Conservation (phyloP, 2,797 vertebrate species). For the Bovichtus variegatus region DNA sequence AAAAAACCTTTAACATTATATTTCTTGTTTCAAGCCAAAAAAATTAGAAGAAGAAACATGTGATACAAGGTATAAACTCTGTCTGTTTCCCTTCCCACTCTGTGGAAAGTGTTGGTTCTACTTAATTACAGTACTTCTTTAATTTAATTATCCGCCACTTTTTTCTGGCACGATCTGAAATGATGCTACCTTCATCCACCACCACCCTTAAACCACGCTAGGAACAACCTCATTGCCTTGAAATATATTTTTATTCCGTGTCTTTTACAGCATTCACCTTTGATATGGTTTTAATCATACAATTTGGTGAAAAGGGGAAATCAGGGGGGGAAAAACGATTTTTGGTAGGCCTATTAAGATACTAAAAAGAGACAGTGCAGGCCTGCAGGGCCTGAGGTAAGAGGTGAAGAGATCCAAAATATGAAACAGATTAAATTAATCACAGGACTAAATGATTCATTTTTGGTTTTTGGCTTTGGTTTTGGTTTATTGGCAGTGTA, state of each 20-base stretch:
- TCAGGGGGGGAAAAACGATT: constrained; percentile 25
- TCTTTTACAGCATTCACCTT: constrained; percentile 65
- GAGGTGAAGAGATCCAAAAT: constrained; percentile 64
- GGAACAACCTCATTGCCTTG: constrained; percentile 50
- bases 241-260: constrained; percentile 31
- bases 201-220: constrained; percentile 53
- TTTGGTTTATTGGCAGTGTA: constrained; percentile 48
- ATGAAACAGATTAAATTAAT: constrained; percentile 66
- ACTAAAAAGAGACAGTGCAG: constrained; percentile 62
- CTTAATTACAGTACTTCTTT: constrained; percentile 65
- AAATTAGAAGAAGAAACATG: constrained; percentile 32
- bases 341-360: constrained; percentile 69
- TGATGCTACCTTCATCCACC: constrained; percentile 34
- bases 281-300: constrained; percentile 64
- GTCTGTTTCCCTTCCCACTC: constrained; percentile 52
- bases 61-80: constrained; percentile 51
- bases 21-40: constrained; percentile 67
- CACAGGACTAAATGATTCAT: constrained; percentile 55
- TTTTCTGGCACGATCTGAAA: constrained; percentile 63
- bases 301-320: constrained; percentile 43
- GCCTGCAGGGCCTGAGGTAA: constrained; percentile 71
- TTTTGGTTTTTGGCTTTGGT: constrained; percentile 39
- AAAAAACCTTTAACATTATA: constrained; percentile 54
- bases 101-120: constrained; percentile 55
- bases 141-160: constrained; percentile 73